A percentile compares a stretch with the other conserved stretches of the same genome.
Evolutionary conservation across 2,797 vertebrate genomes (phyloP).

Genomic region (Neostethus bicornis): DNA sequence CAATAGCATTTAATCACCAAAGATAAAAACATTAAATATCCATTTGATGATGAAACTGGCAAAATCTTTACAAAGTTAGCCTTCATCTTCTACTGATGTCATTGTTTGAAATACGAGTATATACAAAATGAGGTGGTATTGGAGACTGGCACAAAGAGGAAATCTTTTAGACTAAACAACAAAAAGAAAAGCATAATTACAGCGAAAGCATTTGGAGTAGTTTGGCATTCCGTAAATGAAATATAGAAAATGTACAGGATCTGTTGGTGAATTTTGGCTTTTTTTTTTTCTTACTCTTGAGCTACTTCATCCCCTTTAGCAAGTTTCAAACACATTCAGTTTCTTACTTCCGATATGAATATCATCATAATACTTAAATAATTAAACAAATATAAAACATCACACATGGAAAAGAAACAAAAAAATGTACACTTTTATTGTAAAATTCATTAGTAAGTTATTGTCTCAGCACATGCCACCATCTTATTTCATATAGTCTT

Average conservation of each 20-base stretch:
- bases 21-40: slow-evolving; percentile 84
- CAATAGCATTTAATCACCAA: slow-evolving; percentile 85
- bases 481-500: slow-evolving; percentile 41
- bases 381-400: slow-evolving; percentile 39
- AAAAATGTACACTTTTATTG: slow-evolving; percentile 38
- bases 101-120: slow-evolving; percentile 70
- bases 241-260: slow-evolving; percentile 40
- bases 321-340: slow-evolving; percentile 60
- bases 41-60: slow-evolving; percentile 78
- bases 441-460: slow-evolving; percentile 42
- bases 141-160: slow-evolving; percentile 77
- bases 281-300: slow-evolving; percentile 56
- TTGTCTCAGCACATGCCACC: slow-evolving; percentile 51
- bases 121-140: slow-evolving; percentile 81
- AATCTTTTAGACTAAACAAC: slow-evolving; percentile 70
- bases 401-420: slow-evolving; percentile 31
- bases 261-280: slow-evolving; percentile 15
- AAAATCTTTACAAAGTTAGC: slow-evolving; percentile 84
- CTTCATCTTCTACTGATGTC: slow-evolving; percentile 68
- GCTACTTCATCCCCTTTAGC: slow-evolving; percentile 40
- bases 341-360: slow-evolving; percentile 44
- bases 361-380: slow-evolving; percentile 43
- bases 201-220: slow-evolving; percentile 64
- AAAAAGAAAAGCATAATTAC: slow-evolving; percentile 68
- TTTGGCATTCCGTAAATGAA: slow-evolving; percentile 55